Evolutionary conservation across 2,113 vertebrate genomes (phyloP).

Genomic region (Hemiscyllium ocellatum): DNA sequence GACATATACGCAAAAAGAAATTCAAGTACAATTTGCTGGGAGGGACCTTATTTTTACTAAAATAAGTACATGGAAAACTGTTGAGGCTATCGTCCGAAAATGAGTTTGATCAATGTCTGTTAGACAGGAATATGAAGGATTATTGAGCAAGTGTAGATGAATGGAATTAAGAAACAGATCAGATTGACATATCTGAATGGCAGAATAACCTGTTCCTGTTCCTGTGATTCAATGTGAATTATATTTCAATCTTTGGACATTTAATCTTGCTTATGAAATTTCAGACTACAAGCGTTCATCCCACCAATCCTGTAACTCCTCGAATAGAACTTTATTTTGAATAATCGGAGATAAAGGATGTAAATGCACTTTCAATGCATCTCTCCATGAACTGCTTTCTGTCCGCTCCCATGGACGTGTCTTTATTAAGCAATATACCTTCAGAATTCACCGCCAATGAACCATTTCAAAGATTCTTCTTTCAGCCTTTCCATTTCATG

Average conservation of each 20-base stretch:
- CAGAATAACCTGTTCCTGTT: background rate
- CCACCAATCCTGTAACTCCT: background rate
- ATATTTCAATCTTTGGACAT: background rate
- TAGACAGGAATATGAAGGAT: background rate
- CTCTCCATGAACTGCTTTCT: too few species aligned
- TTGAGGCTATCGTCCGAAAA: background rate
- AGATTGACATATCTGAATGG: background rate
- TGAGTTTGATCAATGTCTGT: background rate
- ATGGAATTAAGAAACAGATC: background rate
- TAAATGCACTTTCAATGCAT: too few species aligned
- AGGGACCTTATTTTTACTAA: too few species aligned
- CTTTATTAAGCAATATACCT: too few species aligned
- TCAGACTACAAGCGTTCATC: background rate
- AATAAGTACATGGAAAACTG: background rate
- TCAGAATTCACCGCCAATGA: too few species aligned
- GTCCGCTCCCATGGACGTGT: too few species aligned
- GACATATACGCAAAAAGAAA: too few species aligned
- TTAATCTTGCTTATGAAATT: background rate
- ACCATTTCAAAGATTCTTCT: too few species aligned
- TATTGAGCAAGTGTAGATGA: background rate
- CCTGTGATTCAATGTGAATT: background rate
- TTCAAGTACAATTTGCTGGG: background rate
- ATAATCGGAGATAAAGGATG: background rate
- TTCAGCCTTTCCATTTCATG: too few species aligned
- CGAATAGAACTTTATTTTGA: background rate